Base-by-base conservation (phyloP, 2,797 vertebrate species). In the Acridotheres tristis region DNA sequence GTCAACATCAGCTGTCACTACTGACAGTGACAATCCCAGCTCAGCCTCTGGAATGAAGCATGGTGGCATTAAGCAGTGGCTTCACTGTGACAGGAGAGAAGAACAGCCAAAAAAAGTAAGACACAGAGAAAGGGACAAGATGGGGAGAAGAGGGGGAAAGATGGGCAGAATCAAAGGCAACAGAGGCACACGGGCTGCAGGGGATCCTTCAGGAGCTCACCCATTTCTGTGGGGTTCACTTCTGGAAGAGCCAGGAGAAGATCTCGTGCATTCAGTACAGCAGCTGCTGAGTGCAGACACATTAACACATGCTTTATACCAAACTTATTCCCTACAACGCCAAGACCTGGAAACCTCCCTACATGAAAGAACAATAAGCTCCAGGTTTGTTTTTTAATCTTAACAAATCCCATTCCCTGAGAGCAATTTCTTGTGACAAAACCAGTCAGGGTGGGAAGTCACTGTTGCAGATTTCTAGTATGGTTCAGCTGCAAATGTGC, bases 221-320 rank as follows among this genome's bases (percentile, higher is more conserved):
- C 21, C 45, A 3, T 27, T 29, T 30, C 17, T 19, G 21, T 6
- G 0, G 63, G 8, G 3, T 9, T 63, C 2, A 5, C 26, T n/a
- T 26, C n/a, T 23, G 77, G 53, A 42, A 50, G 10, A 38, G 50
- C 13, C 36, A 74, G 43, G 45, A 51, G 23, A 18, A 72, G 25
- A 58, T 43, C 54, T 57, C 0, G 0, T 5, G 34, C 20, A 48
- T 27, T 73, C 47, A 15, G 48, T 6, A 40, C 32, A 48, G 53
- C 78, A 75, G 38, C 10, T 68, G 57, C 61, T 29, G 73, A 66
- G 30, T 11, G 43, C 38, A 66, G 81, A 75, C 27, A 80, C 59
- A 18, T 16, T 66, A 47, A 75, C 5, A 71, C 29, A 26, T 13
- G 19, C 9, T 67, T 63, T 26, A 15, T 68, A 92, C 48, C 34